These are phyloP conservation scores for Iguana delicatissima DNA, from an alignment of 2,797 vertebrate genomes.

Conservation along the genomic window DNA sequence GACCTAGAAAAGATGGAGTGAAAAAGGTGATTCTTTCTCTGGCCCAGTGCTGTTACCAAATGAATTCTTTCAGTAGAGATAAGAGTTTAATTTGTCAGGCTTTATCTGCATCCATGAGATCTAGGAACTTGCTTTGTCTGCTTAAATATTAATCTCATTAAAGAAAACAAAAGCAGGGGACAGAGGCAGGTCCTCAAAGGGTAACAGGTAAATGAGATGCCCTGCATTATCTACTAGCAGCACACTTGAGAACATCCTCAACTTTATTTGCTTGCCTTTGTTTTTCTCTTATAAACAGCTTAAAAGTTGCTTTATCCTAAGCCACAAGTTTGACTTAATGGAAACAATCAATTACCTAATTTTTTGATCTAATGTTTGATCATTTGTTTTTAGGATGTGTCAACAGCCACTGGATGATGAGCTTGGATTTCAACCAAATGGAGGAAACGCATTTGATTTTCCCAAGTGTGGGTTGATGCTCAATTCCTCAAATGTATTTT, in stretches of 20 bases:
- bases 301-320: neutral
- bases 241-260: neutral
- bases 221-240: neutral
- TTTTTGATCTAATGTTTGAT: neutral
- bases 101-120: neutral
- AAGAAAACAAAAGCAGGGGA: neutral
- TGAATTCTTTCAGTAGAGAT: neutral
- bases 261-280: neutral
- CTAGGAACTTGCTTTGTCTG: too few species aligned
- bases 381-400: constrained; percentile 58
- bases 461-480: neutral
- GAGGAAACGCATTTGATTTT: neutral
- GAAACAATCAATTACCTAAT: neutral
- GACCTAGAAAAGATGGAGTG: too few species aligned
- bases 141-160: neutral
- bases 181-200: too few species aligned
- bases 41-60: neutral
- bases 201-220: too few species aligned
- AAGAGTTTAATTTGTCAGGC: neutral
- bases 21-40: neutral
- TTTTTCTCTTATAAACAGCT: neutral
- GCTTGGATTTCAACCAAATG: constrained; percentile 32
- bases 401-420: neutral
- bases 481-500: neutral
- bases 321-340: too few species aligned